Evolutionary conservation across 2,113 vertebrate genomes (phyloP).

Genomic region (Anhinga rufa): DNA sequence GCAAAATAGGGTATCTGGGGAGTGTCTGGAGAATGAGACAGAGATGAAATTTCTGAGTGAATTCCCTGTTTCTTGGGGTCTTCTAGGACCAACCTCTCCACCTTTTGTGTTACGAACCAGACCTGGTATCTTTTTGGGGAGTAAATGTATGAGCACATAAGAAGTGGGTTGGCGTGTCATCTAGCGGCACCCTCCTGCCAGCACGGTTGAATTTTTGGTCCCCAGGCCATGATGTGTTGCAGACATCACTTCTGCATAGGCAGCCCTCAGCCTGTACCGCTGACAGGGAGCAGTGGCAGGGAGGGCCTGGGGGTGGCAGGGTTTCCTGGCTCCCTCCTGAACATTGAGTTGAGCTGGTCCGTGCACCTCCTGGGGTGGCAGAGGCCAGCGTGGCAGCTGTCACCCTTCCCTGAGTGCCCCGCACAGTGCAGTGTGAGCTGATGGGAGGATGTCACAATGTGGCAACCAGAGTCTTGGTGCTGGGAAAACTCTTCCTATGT

Average conservation of each 20-base stretch:
- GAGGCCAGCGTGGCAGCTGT: not conserved
- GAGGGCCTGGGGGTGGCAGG: not conserved
- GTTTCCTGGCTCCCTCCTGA: not conserved
- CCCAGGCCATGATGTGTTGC: not conserved
- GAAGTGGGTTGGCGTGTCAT: not conserved
- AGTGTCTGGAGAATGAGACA: not conserved
- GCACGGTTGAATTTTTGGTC: not conserved
- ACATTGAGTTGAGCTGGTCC: not conserved
- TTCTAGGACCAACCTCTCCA: not conserved
- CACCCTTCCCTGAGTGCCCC: not conserved
- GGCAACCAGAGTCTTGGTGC: not conserved
- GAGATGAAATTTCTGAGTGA: not conserved
- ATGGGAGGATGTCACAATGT: rapidly evolving
- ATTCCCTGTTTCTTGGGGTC: not conserved
- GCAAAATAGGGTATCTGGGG: not conserved
- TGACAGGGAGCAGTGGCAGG: not conserved
- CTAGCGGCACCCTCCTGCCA: not conserved
- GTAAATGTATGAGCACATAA: not conserved
- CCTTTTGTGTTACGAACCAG: not conserved
- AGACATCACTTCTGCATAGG: not conserved
- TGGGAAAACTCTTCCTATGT: not conserved
- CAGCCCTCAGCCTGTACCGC: not conserved
- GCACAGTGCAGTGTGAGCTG: rapidly evolving
- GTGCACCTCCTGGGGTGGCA: not conserved
- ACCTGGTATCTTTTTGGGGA: not conserved